phyloP scores from a whole-genome alignment of 2,113 vertebrate genomes.

The Colaptes auratus region DNA sequence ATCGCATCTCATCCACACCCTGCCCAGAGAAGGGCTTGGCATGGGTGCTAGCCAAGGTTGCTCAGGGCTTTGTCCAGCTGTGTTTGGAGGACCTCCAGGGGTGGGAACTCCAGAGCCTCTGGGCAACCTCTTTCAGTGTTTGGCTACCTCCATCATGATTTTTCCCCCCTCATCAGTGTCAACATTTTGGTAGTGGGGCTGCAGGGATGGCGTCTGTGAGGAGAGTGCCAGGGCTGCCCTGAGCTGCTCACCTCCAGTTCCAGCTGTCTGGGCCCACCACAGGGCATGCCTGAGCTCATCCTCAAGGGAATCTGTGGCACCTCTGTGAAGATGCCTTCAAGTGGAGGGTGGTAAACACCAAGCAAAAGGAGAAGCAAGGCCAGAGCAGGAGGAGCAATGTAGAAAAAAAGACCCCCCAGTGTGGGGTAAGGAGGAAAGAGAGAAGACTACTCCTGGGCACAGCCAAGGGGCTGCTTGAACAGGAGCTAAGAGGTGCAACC shows the following conservation, averaged over 20 bases:
- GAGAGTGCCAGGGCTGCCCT: not conserved
- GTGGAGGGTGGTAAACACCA: not conserved
- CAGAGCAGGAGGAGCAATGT: not conserved
- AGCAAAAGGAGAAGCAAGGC: not conserved
- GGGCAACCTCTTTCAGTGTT: not conserved
- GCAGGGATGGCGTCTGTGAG: not conserved
- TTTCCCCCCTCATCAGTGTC: not conserved
- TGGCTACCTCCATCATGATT: not conserved
- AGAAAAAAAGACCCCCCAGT: not conserved
- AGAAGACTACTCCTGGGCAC: not conserved
- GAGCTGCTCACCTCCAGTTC: not conserved
- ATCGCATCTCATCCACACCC: fast-evolving
- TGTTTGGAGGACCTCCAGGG: not conserved
- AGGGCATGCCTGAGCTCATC: not conserved
- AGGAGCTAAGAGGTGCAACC: not conserved
- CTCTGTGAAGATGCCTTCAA: not conserved
- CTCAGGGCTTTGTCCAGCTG: not conserved
- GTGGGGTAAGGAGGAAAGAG: not conserved
- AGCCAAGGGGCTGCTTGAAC: not conserved
- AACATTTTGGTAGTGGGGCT: not conserved
- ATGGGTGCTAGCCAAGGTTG: not conserved
- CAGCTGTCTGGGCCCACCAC: not conserved
- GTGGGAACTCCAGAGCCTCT: not conserved
- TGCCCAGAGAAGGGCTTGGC: not conserved
- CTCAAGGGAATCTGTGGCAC: not conserved